Evolutionary conservation across 2,113 vertebrate genomes (phyloP).

Genomic region (Nothoprocta pentlandii): DNA sequence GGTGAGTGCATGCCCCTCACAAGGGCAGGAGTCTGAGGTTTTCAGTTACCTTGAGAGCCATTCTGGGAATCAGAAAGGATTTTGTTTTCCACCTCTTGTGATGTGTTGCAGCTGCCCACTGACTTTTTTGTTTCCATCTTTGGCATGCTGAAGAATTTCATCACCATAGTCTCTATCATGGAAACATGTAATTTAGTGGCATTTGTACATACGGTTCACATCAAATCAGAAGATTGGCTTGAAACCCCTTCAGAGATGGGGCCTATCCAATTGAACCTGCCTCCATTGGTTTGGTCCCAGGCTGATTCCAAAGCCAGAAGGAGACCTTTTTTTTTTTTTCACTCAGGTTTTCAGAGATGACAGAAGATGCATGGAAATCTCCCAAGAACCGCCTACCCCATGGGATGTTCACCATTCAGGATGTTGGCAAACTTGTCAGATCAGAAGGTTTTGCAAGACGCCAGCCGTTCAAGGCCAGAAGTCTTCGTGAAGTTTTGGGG

Average conservation of each 20-base stretch:
- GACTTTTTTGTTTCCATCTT: slow-evolving; percentile 72
- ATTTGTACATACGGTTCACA: slow-evolving; percentile 61
- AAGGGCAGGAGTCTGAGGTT: background rate
- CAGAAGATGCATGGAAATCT: slow-evolving; percentile 69
- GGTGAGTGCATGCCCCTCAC: background rate
- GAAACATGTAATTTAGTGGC: slow-evolving; percentile 69
- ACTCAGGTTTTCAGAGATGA: slow-evolving; percentile 65
- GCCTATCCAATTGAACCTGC: slow-evolving; percentile 63
- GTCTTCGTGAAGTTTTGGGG: slow-evolving; percentile 59
- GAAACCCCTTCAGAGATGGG: slow-evolving; percentile 53
- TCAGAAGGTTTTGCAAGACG: slow-evolving; percentile 70
- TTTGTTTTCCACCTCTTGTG: slow-evolving; percentile 62
- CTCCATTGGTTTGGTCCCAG: slow-evolving; percentile 52
- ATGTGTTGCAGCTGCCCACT: slow-evolving; percentile 67
- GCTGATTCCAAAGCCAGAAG: slow-evolving; percentile 64
- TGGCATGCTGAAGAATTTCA: slow-evolving; percentile 57
- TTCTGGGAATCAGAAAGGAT: background rate
- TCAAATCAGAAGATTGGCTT: slow-evolving; percentile 68
- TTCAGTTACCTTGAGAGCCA: background rate
- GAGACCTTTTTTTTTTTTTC: slow-evolving; percentile 51
- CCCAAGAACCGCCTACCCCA: slow-evolving; percentile 68
- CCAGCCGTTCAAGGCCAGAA: slow-evolving; percentile 61
- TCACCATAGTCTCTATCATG: slow-evolving; percentile 68
- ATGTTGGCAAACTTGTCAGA: slow-evolving; percentile 73
- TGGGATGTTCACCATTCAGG: slow-evolving; percentile 67